Base-by-base conservation (phyloP, 2,113 vertebrate species). In the Halichoerus grypus region DNA sequence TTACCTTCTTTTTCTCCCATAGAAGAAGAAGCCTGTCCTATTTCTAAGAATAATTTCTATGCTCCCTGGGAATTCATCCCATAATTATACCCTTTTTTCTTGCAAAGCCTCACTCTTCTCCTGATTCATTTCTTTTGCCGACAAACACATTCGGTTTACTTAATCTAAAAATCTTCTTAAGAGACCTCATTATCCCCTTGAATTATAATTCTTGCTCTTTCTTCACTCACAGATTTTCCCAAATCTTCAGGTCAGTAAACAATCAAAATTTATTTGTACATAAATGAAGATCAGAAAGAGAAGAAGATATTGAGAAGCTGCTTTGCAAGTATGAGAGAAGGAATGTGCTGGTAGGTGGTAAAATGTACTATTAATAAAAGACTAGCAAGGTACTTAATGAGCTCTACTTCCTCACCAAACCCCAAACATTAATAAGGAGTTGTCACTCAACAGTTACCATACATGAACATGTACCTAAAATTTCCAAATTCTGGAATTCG, bases 221-320 rank as follows among this genome's bases (percentile, higher is more conserved):
- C 69, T 61, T 55, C 2, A 81, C 31, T 87, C 71, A 84, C 3
- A 57, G 31, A 65, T 55, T 82, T 91, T 88, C 10, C 31, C 22
- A 85, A 80, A 88, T 71, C 31, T 86, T 16, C 55, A 76, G 6
- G 26, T 31, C 36, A 42, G 36, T 77, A 92, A 96, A 97, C 12
- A 79, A 49, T 76, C 1, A 92, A 92, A 46, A 81, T 46, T 46
- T 84, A 16, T 39, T 61, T 77, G 15, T 84, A 67, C 55, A 65
- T 53, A 49, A 81, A 86, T 61, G 39, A 91, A 11, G 8, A 89
- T 55, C 46, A 51, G 11, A 94, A 89, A 89, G 31, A 26, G 15
- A 3, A 6, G 24, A 83, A 46, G 51, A 81, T 53, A 53, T 1
- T 15, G n/a, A 77, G 49, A 94, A 57, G 26, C 13, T 92, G 16